Evolutionary conservation across 1,140 invertebrate genomes (phyloP).

Genomic region (Bilobella aurantiaca): DNA sequence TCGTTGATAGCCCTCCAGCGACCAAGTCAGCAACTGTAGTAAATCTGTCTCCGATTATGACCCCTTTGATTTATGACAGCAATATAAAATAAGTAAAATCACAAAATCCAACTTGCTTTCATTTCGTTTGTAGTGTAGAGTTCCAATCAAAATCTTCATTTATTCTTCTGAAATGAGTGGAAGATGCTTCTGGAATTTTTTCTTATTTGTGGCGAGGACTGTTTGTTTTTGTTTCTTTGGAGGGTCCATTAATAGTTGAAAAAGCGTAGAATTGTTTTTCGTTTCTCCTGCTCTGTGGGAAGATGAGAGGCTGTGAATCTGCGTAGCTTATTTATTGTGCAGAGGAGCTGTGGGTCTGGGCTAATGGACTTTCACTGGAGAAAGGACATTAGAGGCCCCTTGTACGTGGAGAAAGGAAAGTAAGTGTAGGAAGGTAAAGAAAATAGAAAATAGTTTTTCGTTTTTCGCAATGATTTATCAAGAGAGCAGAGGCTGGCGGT

Average conservation of each 20-base stretch:
- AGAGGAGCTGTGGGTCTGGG: background rate
- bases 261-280: background rate
- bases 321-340: slow-evolving; percentile 3
- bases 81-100: background rate
- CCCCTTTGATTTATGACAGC: background rate
- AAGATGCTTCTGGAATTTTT: too few species aligned
- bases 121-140: background rate
- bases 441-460: slow-evolving; percentile 31
- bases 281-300: background rate
- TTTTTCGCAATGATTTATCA: slow-evolving; percentile 35
- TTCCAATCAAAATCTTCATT: background rate
- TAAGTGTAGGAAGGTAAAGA: slow-evolving; percentile 16
- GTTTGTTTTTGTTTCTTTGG: too few species aligned
- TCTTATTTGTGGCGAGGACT: too few species aligned
- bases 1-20: background rate
- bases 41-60: background rate
- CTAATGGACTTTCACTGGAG: slow-evolving; percentile 7
- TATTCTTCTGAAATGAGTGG: too few species aligned
- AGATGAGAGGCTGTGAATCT: background rate
- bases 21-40: background rate
- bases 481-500: slow-evolving; percentile 8
- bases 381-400: background rate
- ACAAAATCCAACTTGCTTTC: slow-evolving; percentile 1
- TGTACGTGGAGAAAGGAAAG: background rate
- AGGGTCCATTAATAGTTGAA: background rate